phyloP scores from a whole-genome alignment of 2,888 invertebrate species.

The Himalopsyche kuldschensis region DNA sequence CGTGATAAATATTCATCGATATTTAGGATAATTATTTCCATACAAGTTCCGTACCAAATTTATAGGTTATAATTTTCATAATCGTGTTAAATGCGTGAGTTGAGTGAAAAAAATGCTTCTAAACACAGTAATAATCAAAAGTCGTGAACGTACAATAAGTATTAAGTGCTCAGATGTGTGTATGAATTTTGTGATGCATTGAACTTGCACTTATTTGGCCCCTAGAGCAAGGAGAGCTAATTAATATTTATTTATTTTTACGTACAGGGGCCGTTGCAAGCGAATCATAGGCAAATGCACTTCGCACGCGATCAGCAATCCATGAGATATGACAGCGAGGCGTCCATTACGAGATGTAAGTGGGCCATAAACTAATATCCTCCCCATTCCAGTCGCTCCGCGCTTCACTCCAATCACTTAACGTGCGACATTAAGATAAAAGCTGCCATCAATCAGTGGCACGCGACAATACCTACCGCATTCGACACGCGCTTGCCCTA shows the following conservation, averaged over 20 bases:
- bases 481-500: neutral
- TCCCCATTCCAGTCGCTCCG: neutral
- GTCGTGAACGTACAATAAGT: too few relatives aligned
- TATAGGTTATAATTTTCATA: too few relatives aligned
- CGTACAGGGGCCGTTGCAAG: neutral
- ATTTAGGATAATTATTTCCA: too few relatives aligned
- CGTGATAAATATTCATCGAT: too few relatives aligned
- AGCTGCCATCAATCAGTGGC: slow-evolving; percentile 36
- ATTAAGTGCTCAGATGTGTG: too few relatives aligned
- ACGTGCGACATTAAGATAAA: slow-evolving; percentile 35
- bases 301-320: neutral
- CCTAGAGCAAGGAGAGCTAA: neutral
- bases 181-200: too few relatives aligned
- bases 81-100: too few relatives aligned
- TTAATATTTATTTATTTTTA: neutral
- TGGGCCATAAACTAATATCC: slow-evolving; percentile 17
- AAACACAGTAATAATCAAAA: too few relatives aligned
- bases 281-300: neutral
- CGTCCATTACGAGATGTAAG: slow-evolving; percentile 8
- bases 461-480: slow-evolving; percentile 21
- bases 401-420: slow-evolving; percentile 32
- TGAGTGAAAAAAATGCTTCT: too few relatives aligned
- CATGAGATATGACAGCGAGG: neutral
- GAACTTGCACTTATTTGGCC: neutral
- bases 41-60: too few relatives aligned